Conservation (phyloP, 2,797 vertebrate genomes). For the Hypotaenidia philippensis region DNA sequence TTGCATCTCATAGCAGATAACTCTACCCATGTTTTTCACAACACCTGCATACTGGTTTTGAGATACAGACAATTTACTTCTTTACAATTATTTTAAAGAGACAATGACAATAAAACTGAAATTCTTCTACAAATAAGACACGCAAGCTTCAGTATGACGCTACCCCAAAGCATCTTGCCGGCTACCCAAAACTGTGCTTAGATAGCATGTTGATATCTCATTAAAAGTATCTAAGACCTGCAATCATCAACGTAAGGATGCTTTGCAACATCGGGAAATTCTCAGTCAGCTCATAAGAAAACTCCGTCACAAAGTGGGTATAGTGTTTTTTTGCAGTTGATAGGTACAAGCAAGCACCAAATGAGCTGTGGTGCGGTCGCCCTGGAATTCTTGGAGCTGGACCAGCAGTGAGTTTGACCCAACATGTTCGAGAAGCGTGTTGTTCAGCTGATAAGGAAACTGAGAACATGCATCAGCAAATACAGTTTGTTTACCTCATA, state of each 20-base stretch:
- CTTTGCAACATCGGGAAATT: fast-evolving
- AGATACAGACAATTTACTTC: neutral
- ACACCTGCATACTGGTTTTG: neutral
- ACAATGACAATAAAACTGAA: neutral
- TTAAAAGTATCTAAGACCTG: neutral
- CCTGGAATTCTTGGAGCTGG: conserved; percentile 42
- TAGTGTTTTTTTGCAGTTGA: neutral
- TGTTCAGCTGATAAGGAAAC: conserved; percentile 57
- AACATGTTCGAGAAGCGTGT: neutral
- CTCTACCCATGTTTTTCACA: neutral
- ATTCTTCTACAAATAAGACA: neutral
- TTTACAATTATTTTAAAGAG: neutral
- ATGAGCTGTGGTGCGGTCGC: fast-evolving
- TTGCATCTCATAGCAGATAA: neutral
- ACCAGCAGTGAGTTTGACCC: conserved; percentile 24
- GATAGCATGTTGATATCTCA: neutral
- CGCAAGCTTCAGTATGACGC: neutral
- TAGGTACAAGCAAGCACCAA: fast-evolving
- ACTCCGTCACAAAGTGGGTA: neutral
- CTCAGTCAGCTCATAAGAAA: fast-evolving
- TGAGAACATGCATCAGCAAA: conserved; percentile 47
- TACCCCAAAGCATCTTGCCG: neutral
- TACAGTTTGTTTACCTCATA: conserved; percentile 22
- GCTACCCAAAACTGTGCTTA: neutral
- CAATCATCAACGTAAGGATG: neutral